A percentile compares a stretch with the other conserved stretches of the same genome.
These are phyloP conservation scores for Merops nubicus DNA, from an alignment of 2,113 vertebrate genomes.

Conservation along the genomic window DNA sequence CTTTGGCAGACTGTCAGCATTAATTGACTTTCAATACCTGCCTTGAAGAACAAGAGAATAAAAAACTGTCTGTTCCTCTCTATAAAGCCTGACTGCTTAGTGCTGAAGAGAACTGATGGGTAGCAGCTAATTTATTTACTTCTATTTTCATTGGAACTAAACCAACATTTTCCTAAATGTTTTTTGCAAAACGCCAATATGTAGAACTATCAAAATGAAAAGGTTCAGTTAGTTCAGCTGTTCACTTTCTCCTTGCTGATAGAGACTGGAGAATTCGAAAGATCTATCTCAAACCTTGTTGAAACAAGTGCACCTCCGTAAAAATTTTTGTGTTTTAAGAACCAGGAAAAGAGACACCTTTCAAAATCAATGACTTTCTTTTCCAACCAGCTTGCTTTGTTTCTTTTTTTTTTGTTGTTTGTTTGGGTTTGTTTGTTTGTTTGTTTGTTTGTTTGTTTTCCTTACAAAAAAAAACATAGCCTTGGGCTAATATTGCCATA, in stretches of 20 bases:
- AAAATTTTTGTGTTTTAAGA: not conserved
- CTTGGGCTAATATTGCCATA: not conserved
- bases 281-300: not conserved
- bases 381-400: not conserved
- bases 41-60: not conserved
- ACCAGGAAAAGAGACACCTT: not conserved
- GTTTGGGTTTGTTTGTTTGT: too few species aligned
- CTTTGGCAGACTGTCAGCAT: conserved; percentile 14
- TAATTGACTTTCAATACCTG: not conserved
- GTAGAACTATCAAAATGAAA: not conserved
- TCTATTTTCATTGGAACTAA: not conserved
- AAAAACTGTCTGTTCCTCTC: not conserved
- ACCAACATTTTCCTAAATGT: not conserved
- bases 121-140: not conserved
- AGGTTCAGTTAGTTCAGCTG: not conserved
- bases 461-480: not conserved
- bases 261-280: not conserved
- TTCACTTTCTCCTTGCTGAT: fast-evolving
- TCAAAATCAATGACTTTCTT: not conserved
- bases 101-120: not conserved
- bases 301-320: not conserved
- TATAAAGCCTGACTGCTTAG: not conserved
- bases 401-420: not conserved
- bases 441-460: too few species aligned
- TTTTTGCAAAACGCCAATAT: not conserved